Evolutionary conservation across 1,140 invertebrate genomes (phyloP).

Genomic region (Zophobas atratus): DNA sequence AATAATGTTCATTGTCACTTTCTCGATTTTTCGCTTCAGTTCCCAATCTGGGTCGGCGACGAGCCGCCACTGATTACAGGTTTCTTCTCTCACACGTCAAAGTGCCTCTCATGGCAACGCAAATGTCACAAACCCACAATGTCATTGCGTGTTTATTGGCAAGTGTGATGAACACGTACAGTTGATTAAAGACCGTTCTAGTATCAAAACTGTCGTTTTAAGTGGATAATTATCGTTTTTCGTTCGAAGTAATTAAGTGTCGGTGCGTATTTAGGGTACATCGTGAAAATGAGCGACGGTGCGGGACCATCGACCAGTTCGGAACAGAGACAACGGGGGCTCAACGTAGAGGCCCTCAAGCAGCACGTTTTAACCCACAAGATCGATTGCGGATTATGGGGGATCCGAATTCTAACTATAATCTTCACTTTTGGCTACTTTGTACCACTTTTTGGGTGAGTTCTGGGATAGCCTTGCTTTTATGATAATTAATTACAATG

Average conservation of each 20-base stretch:
- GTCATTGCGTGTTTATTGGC: slow-evolving; percentile 36
- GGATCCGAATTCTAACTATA: slow-evolving; percentile 85
- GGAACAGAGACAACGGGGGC: slow-evolving; percentile 4
- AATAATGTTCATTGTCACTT: too few species aligned
- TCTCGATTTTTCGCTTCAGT: too few species aligned
- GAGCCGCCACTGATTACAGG: neutral
- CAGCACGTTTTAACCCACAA: slow-evolving; percentile 85
- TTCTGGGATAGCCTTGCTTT: slow-evolving; percentile 33
- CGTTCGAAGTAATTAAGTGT: neutral
- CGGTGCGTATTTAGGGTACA: neutral
- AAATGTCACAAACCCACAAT: slow-evolving; percentile 17
- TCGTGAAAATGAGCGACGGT: slow-evolving; percentile 18
- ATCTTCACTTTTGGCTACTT: slow-evolving; percentile 89
- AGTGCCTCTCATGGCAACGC: slow-evolving; percentile 23
- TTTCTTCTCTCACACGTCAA: slow-evolving; percentile 17
- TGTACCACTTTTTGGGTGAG: slow-evolving; percentile 91
- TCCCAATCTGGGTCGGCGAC: too few species aligned
- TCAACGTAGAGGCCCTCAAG: slow-evolving; percentile 74
- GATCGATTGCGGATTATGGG: slow-evolving; percentile 88
- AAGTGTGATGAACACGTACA: slow-evolving; percentile 2
- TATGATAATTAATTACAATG: slow-evolving; percentile 31
- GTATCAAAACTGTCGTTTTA: neutral
- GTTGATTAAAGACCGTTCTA: neutral
- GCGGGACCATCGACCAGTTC: slow-evolving; percentile 4
- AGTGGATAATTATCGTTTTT: neutral